A percentile compares a stretch with the other conserved stretches of the same genome.
These are phyloP conservation scores for Belgica antarctica DNA, from an alignment of 2,888 invertebrate genomes.

Conservation along the genomic window DNA sequence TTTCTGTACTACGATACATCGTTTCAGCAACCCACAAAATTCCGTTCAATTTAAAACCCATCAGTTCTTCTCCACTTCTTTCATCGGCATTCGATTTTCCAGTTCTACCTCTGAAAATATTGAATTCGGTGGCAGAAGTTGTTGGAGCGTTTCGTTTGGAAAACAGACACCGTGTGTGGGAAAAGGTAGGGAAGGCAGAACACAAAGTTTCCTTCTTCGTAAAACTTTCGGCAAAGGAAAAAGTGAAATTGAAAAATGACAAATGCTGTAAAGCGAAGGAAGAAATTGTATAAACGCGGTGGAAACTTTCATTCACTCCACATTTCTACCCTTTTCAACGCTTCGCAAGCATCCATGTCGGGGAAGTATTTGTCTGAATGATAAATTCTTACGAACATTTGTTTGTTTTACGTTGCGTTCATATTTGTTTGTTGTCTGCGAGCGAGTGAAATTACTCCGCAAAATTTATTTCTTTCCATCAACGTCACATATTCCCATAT, in stretches of 20 bases:
- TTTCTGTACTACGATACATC: constrained; percentile 1
- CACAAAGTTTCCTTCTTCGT: too few species aligned
- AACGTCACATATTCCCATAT: constrained; percentile 1
- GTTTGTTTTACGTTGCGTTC: background rate
- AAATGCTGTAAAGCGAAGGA: background rate
- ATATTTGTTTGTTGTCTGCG: background rate
- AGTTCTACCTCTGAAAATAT: background rate
- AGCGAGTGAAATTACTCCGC: too few species aligned
- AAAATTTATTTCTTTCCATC: constrained; percentile 5
- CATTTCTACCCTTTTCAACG: background rate
- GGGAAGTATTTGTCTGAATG: background rate
- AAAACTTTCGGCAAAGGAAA: too few species aligned
- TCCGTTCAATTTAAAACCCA: constrained; percentile 15
- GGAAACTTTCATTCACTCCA: constrained; percentile 1
- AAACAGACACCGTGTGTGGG: too few species aligned
- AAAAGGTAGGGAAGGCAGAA: too few species aligned
- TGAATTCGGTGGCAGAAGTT: too few species aligned
- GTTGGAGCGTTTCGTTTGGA: background rate
- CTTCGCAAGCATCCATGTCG: background rate
- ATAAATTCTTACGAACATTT: constrained; percentile 8
- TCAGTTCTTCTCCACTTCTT: background rate
- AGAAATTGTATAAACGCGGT: constrained; percentile 6
- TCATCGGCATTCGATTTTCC: background rate
- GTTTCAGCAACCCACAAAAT: background rate
- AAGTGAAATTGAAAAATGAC: constrained; percentile 25